These are phyloP conservation scores for Callipepla squamata DNA, from an alignment of 2,113 vertebrate species.

Conservation along the genomic window DNA sequence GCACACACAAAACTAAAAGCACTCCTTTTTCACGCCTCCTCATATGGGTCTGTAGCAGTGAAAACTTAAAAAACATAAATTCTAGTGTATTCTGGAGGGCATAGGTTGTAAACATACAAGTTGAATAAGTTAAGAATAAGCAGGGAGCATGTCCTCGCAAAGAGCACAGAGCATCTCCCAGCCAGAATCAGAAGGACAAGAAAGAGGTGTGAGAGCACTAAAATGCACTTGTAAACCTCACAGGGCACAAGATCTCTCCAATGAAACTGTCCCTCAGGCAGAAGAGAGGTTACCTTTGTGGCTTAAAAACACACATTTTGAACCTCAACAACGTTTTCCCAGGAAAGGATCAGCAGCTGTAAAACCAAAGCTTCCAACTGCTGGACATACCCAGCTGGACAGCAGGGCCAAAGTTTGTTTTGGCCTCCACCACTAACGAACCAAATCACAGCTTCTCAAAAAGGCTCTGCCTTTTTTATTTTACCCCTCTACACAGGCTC, in stretches of 20 bases:
- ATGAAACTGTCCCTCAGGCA: background rate
- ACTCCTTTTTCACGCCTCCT: background rate
- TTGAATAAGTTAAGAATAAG: background rate
- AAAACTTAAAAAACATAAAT: background rate
- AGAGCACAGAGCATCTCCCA: background rate
- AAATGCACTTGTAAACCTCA: background rate
- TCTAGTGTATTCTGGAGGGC: background rate
- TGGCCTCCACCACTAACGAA: background rate
- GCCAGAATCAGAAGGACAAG: background rate
- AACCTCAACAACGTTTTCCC: background rate
- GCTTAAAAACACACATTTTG: background rate
- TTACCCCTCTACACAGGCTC: background rate
- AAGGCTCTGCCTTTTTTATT: background rate
- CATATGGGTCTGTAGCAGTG: background rate
- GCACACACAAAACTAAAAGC: background rate
- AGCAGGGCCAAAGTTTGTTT: background rate
- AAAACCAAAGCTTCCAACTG: background rate
- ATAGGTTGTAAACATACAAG: background rate
- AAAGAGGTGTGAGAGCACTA: background rate
- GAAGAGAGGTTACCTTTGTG: background rate
- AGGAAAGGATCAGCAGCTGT: background rate
- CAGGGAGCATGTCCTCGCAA: background rate
- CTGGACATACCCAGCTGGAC: constrained; percentile 3
- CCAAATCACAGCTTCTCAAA: background rate
- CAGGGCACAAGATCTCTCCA: background rate